These are phyloP conservation scores for Pocillopora grandis DNA, from an alignment of 92 coral and sea anemone species.

Conservation along the genomic window DNA sequence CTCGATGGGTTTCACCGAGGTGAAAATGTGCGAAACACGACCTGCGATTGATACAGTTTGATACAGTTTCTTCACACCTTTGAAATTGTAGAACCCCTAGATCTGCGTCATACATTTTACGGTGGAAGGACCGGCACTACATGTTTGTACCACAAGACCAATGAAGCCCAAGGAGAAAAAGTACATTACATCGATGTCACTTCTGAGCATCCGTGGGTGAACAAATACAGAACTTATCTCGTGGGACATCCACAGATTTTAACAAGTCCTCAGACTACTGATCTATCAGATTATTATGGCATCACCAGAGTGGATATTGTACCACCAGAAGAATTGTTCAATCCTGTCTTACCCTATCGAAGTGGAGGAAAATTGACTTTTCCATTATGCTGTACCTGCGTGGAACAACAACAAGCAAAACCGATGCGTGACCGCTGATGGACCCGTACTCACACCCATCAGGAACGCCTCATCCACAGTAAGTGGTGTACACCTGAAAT, in stretches of 20 bases:
- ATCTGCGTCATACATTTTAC: not conserved
- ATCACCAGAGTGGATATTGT: slow-evolving; percentile 4
- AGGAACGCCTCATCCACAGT: not conserved
- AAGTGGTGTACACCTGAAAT: not conserved
- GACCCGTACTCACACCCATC: not conserved
- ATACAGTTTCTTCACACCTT: not conserved
- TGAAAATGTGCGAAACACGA: too few relatives aligned
- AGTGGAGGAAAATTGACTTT: slow-evolving; percentile 8
- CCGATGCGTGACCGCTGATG: not conserved
- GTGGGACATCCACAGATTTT: slow-evolving; percentile 19
- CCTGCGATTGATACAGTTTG: not conserved
- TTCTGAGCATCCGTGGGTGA: not conserved
- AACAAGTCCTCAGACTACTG: not conserved
- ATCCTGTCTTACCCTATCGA: slow-evolving; percentile 13
- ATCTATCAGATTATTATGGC: slow-evolving; percentile 14
- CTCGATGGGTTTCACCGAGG: too few relatives aligned
- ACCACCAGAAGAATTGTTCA: slow-evolving; percentile 10
- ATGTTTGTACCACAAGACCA: not conserved
- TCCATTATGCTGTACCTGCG: slow-evolving; percentile 13
- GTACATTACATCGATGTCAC: not conserved
- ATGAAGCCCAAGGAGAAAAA: not conserved
- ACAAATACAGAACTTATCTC: slow-evolving; percentile 18
- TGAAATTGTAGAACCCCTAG: not conserved
- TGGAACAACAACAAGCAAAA: not conserved
- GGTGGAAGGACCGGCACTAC: not conserved